Evolutionary conservation across 37 sponge, comb jelly and placozoan species (phyloP).

Genomic region (Beroe ovata): DNA sequence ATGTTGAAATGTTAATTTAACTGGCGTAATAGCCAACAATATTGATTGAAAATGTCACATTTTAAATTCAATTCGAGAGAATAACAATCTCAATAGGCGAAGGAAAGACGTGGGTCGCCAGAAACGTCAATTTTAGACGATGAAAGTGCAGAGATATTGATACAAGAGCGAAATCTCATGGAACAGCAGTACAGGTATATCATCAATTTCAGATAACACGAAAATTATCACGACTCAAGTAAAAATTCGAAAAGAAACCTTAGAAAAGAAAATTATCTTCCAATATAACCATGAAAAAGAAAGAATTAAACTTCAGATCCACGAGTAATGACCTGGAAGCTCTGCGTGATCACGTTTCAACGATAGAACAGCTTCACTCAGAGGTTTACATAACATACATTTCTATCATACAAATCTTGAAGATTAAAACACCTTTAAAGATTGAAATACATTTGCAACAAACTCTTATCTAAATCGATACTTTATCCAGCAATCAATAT

Average conservation of each 20-base stretch:
- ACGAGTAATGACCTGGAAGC: not conserved
- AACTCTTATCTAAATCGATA: too few species aligned
- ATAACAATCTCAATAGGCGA: too few species aligned
- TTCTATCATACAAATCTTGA: too few species aligned
- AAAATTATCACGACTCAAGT: too few species aligned
- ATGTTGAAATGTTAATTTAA: not conserved
- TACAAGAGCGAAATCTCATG: constrained; percentile 21
- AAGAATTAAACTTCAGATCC: not conserved
- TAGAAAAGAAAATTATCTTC: too few species aligned
- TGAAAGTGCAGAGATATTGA: not conserved
- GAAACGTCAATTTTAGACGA: constrained; percentile 35
- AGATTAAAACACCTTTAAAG: too few species aligned
- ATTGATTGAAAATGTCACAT: not conserved
- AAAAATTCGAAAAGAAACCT: too few species aligned
- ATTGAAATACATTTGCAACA: too few species aligned
- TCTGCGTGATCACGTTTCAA: not conserved
- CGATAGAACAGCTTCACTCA: not conserved
- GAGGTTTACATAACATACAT: too few species aligned
- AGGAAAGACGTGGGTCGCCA: not conserved
- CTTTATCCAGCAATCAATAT: too few species aligned
- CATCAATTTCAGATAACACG: too few species aligned
- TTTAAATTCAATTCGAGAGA: too few species aligned
- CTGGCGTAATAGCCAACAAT: not conserved
- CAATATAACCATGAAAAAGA: not conserved
- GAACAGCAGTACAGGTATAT: not conserved